Percentiles rank a stretch among this genome's conserved stretches.
Evolutionary conservation across 2,113 vertebrate species (phyloP).

Genomic region (Thryonomys swinderianus): DNA sequence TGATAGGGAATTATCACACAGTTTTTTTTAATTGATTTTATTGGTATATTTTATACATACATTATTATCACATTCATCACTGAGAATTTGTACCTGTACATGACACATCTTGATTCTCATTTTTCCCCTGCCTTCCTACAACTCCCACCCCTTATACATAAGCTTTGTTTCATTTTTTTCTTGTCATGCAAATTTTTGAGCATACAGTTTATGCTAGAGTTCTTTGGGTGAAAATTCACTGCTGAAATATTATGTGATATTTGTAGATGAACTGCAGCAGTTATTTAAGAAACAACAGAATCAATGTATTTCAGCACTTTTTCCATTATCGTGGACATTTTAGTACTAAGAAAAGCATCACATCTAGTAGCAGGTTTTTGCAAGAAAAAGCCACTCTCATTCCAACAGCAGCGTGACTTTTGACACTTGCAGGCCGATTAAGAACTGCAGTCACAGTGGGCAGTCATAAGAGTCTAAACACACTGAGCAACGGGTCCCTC

Average conservation of each 20-base stretch:
- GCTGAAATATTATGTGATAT: conserved; percentile 36
- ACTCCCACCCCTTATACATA: too few species aligned
- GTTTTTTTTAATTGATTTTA: too few species aligned
- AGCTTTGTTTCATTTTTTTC: too few species aligned
- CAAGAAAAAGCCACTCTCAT: conserved; percentile 36
- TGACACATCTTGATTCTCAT: too few species aligned
- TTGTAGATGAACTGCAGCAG: background rate
- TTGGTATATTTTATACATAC: too few species aligned
- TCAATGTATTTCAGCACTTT: conserved; percentile 26
- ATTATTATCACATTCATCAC: too few species aligned
- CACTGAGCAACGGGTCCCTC: conserved; percentile 57
- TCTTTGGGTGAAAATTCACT: background rate
- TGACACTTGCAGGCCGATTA: conserved; percentile 71
- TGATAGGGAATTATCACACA: too few species aligned
- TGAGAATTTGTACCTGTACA: too few species aligned
- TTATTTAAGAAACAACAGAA: conserved; percentile 28
- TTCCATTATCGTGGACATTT: conserved; percentile 33
- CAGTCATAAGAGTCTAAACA: conserved; percentile 66
- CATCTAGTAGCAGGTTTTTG: conserved; percentile 37
- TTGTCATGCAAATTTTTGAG: background rate
- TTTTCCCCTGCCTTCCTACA: too few species aligned
- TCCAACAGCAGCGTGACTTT: conserved; percentile 73
- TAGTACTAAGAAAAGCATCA: conserved; percentile 63
- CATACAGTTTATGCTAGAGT: background rate
- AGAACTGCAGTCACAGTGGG: conserved; percentile 72